Conservation (phyloP, 2,113 vertebrate genomes). For the Tenrec ecaudatus region DNA sequence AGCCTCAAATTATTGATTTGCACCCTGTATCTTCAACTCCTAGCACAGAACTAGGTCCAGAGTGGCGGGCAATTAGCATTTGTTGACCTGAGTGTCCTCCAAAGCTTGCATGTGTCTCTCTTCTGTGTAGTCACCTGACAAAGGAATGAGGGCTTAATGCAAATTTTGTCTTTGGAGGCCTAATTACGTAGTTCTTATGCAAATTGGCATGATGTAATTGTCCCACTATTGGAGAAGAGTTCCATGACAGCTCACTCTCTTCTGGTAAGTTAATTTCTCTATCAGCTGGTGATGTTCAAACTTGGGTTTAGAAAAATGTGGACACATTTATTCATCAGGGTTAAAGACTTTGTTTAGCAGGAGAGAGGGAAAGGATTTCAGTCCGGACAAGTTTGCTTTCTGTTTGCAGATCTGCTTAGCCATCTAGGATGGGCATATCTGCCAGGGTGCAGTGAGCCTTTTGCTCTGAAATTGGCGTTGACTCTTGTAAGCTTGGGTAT, state of each 20-base stretch:
- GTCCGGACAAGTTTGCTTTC: constrained; percentile 59
- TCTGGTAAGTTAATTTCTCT: constrained; percentile 69
- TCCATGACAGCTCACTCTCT: constrained; percentile 62
- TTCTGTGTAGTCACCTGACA: constrained; percentile 41
- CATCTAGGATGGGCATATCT: not conserved
- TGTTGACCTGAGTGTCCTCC: constrained; percentile 44
- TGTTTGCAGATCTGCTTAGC: constrained; percentile 47
- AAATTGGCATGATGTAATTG: constrained; percentile 68
- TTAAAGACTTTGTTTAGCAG: constrained; percentile 38
- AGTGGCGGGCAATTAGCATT: constrained; percentile 22
- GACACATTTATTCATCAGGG: constrained; percentile 57
- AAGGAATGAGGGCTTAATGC: constrained; percentile 51
- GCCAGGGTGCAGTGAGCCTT: constrained; percentile 44
- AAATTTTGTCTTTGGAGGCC: constrained; percentile 28
- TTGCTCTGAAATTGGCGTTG: constrained; percentile 46
- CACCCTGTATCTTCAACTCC: not conserved
- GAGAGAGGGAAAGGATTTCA: constrained; percentile 53
- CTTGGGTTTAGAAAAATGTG: constrained; percentile 65
- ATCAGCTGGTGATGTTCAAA: constrained; percentile 62
- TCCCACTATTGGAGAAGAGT: constrained; percentile 34
- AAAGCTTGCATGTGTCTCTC: constrained; percentile 10
- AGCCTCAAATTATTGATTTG: not conserved
- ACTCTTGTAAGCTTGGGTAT: constrained; percentile 33
- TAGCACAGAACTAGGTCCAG: not conserved
- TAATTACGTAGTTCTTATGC: constrained; percentile 42